Percentiles rank a stretch among this genome's conserved stretches.
Conservation (phyloP, 2,888 invertebrate species). For the Eueremaeus valkanovi region DNA sequence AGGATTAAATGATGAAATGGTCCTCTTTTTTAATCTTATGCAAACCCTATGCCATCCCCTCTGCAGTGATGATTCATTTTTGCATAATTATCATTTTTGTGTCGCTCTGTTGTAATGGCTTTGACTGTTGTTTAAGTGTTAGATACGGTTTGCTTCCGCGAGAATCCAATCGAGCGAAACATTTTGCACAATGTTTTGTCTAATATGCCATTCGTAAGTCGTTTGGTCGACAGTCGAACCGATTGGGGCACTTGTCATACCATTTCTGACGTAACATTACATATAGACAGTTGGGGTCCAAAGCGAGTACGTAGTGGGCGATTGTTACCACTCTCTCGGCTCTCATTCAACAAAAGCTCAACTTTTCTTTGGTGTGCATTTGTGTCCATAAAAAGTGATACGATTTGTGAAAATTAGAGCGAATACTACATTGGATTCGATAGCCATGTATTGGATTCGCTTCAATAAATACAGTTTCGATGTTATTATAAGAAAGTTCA, state of each 20-base stretch:
- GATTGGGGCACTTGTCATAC: neutral
- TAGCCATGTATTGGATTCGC: neutral
- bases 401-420: neutral
- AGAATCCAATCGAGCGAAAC: slow-evolving; percentile 11
- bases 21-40: no score
- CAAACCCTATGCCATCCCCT: no score
- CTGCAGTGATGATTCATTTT: slow-evolving; percentile 6
- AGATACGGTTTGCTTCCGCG: neutral
- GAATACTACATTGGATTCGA: neutral
- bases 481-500: neutral
- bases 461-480: neutral
- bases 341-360: neutral
- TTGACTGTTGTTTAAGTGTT: slow-evolving; percentile 11
- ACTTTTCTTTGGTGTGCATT: neutral
- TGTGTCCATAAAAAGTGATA: neutral
- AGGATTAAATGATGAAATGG: no score
- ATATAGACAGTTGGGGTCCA: no score
- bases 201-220: neutral
- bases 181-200: neutral
- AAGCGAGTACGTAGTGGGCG: neutral
- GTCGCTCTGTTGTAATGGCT: neutral
- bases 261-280: neutral
- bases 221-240: neutral
- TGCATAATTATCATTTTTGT: neutral
- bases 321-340: neutral